Conservation (phyloP, 1,140 invertebrate genomes). For the Caenorhabditis latens region DNA sequence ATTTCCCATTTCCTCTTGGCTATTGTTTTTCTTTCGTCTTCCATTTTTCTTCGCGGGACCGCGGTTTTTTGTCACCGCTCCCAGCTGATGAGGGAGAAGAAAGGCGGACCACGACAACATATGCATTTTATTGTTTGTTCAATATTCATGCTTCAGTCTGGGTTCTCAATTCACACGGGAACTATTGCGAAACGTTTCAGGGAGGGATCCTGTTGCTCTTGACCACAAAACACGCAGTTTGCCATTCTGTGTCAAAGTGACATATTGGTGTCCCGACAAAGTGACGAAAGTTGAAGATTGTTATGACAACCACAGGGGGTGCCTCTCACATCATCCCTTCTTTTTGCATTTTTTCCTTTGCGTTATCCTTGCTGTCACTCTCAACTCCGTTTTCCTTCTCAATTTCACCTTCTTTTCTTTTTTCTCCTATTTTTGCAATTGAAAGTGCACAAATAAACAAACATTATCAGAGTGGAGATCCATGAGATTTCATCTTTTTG, state of each 20-base stretch:
- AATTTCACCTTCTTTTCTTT: constrained; percentile 1
- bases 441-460: constrained; percentile 28
- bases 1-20: neutral
- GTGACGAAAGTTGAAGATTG: constrained; percentile 27
- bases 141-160: neutral
- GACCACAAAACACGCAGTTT: neutral
- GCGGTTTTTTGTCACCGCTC: neutral
- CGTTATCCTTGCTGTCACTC: constrained; percentile 31
- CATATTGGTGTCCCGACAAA: constrained; percentile 6
- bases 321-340: neutral
- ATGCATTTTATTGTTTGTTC: constrained; percentile 55
- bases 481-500: neutral
- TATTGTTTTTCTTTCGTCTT: neutral
- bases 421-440: neutral
- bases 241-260: neutral
- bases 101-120: constrained; percentile 43
- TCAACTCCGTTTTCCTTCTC: constrained; percentile 16
- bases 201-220: neutral
- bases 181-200: constrained; percentile 22
- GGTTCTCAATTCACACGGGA: neutral
- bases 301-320: constrained; percentile 23
- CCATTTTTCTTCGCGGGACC: no score
- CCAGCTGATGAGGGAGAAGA: constrained; percentile 23
- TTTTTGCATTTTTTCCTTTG: neutral
- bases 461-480: constrained; percentile 15